A percentile compares a stretch with the other conserved stretches of the same genome.
Conservation (phyloP, 1,140 invertebrate genomes). For the Scaptomyza pallida region DNA sequence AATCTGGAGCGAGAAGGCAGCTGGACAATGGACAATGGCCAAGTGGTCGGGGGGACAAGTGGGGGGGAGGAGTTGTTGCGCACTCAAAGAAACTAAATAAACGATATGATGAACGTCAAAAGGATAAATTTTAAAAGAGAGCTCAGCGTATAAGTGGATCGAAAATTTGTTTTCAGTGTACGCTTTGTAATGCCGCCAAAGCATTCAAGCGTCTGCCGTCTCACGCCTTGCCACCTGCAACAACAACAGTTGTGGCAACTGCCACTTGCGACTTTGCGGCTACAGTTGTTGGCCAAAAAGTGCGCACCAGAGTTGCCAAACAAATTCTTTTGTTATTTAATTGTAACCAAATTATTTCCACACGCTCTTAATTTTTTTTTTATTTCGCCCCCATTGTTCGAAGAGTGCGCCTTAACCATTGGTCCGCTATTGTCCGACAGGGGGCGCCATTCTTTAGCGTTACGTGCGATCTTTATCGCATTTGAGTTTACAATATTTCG, state of each 20-base stretch:
- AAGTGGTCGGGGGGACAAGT: slow-evolving; percentile 9
- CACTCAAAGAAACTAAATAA: not conserved
- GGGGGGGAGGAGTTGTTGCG: not conserved
- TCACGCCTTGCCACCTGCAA: slow-evolving; percentile 20
- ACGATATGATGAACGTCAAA: not conserved
- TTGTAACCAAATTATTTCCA: slow-evolving; percentile 83
- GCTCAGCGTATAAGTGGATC: too few relatives aligned
- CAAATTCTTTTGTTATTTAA: slow-evolving; percentile 83
- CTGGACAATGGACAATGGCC: slow-evolving; percentile 65
- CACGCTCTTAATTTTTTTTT: too few relatives aligned
- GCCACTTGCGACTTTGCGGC: slow-evolving; percentile 20
- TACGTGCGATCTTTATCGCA: slow-evolving; percentile 65
- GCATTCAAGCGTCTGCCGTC: slow-evolving; percentile 23
- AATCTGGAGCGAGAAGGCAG: slow-evolving; percentile 72
- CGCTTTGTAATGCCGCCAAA: slow-evolving; percentile 67
- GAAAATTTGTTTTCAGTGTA: not conserved
- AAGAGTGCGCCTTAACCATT: not conserved
- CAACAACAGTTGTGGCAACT: not conserved
- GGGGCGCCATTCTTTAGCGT: slow-evolving; percentile 18
- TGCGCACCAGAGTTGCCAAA: slow-evolving; percentile 75
- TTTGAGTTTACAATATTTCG: slow-evolving; percentile 78
- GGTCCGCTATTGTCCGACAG: not conserved
- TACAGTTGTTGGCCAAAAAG: slow-evolving; percentile 72
- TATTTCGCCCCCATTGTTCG: slow-evolving; percentile 21
- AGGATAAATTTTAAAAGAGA: too few relatives aligned